These are phyloP conservation scores for Brachionus koreanus DNA, from an alignment of 1,140 invertebrate species.

Conservation along the genomic window DNA sequence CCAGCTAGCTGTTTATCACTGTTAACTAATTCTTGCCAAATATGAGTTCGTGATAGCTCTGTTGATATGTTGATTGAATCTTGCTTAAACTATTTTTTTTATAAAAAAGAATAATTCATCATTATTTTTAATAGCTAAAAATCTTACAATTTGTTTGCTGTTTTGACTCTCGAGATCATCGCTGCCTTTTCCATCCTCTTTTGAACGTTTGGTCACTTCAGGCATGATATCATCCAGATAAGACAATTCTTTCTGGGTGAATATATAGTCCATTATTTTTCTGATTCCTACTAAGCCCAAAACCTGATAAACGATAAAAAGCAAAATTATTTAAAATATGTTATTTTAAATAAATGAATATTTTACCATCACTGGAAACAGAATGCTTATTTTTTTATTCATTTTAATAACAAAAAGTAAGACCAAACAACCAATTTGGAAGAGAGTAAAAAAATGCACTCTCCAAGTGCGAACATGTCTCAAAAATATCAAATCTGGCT, in stretches of 20 bases:
- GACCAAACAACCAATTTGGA: conserved; percentile 85
- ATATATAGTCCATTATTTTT: conserved; percentile 45
- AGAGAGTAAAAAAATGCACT: conserved; percentile 88
- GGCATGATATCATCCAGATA: conserved; percentile 45
- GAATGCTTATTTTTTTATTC: conserved; percentile 84
- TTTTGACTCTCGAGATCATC: not conserved
- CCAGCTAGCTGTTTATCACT: conserved; percentile 15
- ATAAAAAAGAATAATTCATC: not conserved
- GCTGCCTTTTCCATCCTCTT: conserved; percentile 30
- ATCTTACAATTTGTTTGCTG: not conserved
- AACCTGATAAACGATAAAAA: not conserved
- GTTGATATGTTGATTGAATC: conserved; percentile 34
- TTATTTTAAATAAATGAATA: conserved; percentile 45
- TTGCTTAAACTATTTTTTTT: not conserved
- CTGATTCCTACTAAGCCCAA: conserved; percentile 24
- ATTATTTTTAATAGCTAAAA: not conserved
- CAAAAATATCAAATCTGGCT: conserved; percentile 95
- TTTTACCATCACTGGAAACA: conserved; percentile 94
- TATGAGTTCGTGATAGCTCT: conserved; percentile 27
- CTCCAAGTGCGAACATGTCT: conserved; percentile 79
- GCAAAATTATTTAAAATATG: not conserved
- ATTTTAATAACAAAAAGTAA: conserved; percentile 92
- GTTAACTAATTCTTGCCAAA: conserved; percentile 39
- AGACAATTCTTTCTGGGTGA: conserved; percentile 29
- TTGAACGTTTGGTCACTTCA: conserved; percentile 3